Evolutionary conservation across 2,888 invertebrate genomes (phyloP), one percentile per base, ranked within the genome.

Genomic region (Mythimna albipuncta): DNA sequence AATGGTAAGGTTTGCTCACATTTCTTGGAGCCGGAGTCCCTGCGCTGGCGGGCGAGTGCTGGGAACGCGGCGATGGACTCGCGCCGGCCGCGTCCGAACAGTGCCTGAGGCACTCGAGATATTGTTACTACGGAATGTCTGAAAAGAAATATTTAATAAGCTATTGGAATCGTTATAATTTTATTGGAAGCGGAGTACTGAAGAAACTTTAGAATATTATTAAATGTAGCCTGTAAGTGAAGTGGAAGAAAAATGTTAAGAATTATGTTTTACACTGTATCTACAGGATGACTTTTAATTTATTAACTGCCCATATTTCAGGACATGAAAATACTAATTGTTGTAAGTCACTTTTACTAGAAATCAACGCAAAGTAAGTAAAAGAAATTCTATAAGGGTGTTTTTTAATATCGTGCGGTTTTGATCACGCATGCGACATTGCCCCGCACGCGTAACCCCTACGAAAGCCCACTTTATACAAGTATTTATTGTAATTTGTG

Each of bases 121-220:
- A 98, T 98, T 82, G 98, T 98, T 32, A 98, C 98, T 61, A 98
- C 98, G 71, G 98, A 98, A 94, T 98, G 98, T 85, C 98, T 97
- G 94, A 16, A 91, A 91, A 67, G 13, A 81, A 72, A 79, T 5
- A 7, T 41, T 65, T 16, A n/a, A 13, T 67, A 21, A 75, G 61
- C 9, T 21, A 26, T 52, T 35, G 21, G 50, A 41, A 58, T 58
- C 19, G 47, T 11, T 62, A 11, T 7, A 38, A 58, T 59, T 21
- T 32, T 32, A 62, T n/a, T 54, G 1, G 4, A 19, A 35, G 7
- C 57, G 19, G 16, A 26, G 2, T 16, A 6, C 4, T 32, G 21
- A 32, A 21, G 50, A 52, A 52, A n/a, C 19, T 52, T 52, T 50
- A 19, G n/a, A 50, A 50, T n/a, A n/a, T 1, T n/a, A 9, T 52